phyloP scores from a whole-genome alignment of 2,113 vertebrate genomes.

The Ophthalmolycus amberensis region DNA sequence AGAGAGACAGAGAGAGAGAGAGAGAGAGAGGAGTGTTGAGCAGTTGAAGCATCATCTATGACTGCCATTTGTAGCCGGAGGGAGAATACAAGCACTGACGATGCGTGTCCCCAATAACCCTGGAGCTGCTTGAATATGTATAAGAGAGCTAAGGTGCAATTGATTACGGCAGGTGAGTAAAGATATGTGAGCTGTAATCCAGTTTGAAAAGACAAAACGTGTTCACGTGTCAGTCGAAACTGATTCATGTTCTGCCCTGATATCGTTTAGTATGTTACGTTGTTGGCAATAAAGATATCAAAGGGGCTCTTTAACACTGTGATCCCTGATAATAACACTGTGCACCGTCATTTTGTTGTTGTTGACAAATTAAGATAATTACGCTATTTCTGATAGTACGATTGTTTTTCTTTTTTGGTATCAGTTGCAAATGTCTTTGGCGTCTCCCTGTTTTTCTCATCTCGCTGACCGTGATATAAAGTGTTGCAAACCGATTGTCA shows the following conservation, averaged over 20 bases:
- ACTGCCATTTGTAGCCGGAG: slow-evolving; percentile 60
- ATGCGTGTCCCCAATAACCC: slow-evolving; percentile 61
- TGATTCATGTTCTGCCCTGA: background rate
- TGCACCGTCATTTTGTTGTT: background rate
- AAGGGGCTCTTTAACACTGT: background rate
- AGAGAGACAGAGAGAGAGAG: background rate
- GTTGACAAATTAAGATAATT: background rate
- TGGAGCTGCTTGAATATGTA: slow-evolving; percentile 54
- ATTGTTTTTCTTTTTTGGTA: background rate
- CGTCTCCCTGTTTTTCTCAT: background rate
- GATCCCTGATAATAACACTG: background rate
- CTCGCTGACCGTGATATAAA: background rate
- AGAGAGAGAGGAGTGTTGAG: slow-evolving; percentile 42
- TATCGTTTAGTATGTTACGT: background rate
- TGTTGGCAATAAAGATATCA: background rate
- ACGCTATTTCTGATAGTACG: background rate
- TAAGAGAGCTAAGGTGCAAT: slow-evolving; percentile 46
- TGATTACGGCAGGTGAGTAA: slow-evolving; percentile 49
- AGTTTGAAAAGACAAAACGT: slow-evolving; percentile 20
- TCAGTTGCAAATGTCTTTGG: background rate
- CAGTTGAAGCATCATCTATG: slow-evolving; percentile 57
- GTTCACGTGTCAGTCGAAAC: slow-evolving; percentile 23
- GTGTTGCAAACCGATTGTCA: slow-evolving; percentile 15
- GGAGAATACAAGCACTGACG: slow-evolving; percentile 59
- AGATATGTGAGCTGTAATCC: slow-evolving; percentile 12